Evolutionary conservation across 2,113 vertebrate species (phyloP).

Genomic region (Cinclus cinclus): DNA sequence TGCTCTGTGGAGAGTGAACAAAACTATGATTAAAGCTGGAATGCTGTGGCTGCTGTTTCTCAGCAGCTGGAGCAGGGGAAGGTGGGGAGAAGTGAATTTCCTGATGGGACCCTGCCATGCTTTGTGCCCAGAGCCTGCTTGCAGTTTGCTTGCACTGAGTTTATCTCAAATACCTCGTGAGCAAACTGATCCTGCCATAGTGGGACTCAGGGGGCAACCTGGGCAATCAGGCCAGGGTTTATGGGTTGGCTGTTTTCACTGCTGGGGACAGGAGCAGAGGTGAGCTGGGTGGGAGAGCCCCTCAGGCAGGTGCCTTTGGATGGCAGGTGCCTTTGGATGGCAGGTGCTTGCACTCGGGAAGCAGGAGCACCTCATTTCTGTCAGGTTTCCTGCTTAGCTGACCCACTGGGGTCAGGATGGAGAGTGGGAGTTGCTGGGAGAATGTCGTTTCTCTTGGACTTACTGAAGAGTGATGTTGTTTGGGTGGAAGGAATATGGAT

Average conservation of each 20-base stretch:
- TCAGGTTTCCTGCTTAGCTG: background rate
- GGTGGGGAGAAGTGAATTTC: background rate
- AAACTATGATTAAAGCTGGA: slow-evolving; percentile 33
- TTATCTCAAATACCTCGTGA: background rate
- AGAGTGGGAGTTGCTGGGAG: background rate
- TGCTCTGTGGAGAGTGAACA: slow-evolving; percentile 18
- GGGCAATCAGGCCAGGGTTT: background rate
- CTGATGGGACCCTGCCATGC: accelerated
- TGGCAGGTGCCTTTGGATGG: background rate
- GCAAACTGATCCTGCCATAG: accelerated
- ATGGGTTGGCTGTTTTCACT: background rate
- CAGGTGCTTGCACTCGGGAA: background rate
- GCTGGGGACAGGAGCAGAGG: background rate
- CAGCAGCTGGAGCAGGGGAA: slow-evolving; percentile 1
- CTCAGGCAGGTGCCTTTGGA: background rate
- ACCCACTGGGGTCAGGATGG: background rate
- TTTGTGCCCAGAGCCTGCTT: background rate
- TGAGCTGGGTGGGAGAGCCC: background rate
- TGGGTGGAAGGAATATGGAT: background rate
- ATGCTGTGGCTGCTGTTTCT: background rate
- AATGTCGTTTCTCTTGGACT: background rate
- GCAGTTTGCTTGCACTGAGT: background rate
- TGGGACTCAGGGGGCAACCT: background rate
- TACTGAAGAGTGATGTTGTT: background rate
- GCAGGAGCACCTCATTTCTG: background rate